Conservation (phyloP, 1,140 invertebrate species). For the Carposina sasakii region DNA sequence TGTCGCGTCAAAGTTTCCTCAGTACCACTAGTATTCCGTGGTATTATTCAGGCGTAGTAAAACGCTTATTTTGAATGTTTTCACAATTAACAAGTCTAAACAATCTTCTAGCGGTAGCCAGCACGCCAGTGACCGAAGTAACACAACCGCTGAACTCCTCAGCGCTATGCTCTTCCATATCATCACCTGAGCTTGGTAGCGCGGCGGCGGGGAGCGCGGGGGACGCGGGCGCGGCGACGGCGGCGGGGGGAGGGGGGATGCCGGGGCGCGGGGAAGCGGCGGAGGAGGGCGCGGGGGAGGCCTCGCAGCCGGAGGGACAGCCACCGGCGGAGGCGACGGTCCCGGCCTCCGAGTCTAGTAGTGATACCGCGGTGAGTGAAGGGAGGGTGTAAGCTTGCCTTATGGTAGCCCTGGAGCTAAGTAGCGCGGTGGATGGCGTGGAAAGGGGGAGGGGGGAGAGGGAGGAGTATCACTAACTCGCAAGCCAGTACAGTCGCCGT, state of each 20-base stretch:
- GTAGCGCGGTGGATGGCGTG: too few relatives aligned
- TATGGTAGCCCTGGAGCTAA: too few relatives aligned
- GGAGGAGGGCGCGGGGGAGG: slow-evolving; percentile 5
- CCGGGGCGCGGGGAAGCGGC: too few relatives aligned
- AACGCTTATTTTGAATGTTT: too few relatives aligned
- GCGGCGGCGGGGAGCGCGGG: slow-evolving; percentile 7
- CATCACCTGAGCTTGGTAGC: slow-evolving; percentile 42
- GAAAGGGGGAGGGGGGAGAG: too few relatives aligned
- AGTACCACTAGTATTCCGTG: too few relatives aligned
- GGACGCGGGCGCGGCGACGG: slow-evolving; percentile 10
- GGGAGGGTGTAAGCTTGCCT: too few relatives aligned
- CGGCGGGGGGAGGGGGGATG: background rate
- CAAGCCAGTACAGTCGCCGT: too few relatives aligned
- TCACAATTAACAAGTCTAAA: too few relatives aligned
- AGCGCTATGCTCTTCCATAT: slow-evolving; percentile 41
- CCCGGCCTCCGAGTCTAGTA: slow-evolving; percentile 51
- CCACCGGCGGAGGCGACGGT: slow-evolving; percentile 11
- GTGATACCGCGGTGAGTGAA: slow-evolving; percentile 51
- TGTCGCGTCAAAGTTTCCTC: too few relatives aligned
- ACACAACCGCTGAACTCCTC: slow-evolving; percentile 16
- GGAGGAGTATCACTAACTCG: too few relatives aligned
- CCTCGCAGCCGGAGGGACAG: slow-evolving; percentile 3
- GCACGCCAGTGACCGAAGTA: slow-evolving; percentile 36
- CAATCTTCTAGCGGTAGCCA: slow-evolving; percentile 42
- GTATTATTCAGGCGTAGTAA: too few relatives aligned